phyloP scores from a whole-genome alignment of 2,797 vertebrate genomes.

The Pogoniulus pusillus region DNA sequence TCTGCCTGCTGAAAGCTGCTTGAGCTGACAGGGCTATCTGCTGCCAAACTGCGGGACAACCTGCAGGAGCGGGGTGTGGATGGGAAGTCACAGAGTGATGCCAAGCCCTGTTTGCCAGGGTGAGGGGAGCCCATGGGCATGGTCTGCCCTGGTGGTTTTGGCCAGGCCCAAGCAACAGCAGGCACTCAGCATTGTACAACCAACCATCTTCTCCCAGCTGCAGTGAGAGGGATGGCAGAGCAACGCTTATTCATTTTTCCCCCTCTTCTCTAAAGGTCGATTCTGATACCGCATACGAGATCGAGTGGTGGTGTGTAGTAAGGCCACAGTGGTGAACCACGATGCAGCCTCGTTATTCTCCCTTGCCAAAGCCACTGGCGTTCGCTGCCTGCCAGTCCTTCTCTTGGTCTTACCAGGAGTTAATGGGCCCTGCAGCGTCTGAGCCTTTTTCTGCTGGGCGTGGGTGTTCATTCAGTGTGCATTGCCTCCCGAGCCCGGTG shows the following conservation, averaged over 20 bases:
- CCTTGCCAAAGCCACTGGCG: rapidly evolving
- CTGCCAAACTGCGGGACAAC: rapidly evolving
- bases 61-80: rapidly evolving
- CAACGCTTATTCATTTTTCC: neutral
- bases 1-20: neutral
- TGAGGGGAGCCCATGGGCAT: rapidly evolving
- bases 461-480: neutral
- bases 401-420: neutral
- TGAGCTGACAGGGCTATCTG: rapidly evolving
- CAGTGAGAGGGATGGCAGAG: neutral
- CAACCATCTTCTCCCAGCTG: neutral
- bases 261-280: neutral
- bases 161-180: neutral
- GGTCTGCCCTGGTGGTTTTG: rapidly evolving
- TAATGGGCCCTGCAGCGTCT: neutral
- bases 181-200: neutral
- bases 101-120: neutral
- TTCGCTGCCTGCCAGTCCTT: neutral
- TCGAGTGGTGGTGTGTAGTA: neutral
- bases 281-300: neutral
- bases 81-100: rapidly evolving
- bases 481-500: rapidly evolving
- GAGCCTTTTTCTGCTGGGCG: neutral
- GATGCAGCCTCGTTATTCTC: neutral
- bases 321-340: rapidly evolving